Conservation (phyloP, 2,888 invertebrate genomes). For the Mimachlamys varia region DNA sequence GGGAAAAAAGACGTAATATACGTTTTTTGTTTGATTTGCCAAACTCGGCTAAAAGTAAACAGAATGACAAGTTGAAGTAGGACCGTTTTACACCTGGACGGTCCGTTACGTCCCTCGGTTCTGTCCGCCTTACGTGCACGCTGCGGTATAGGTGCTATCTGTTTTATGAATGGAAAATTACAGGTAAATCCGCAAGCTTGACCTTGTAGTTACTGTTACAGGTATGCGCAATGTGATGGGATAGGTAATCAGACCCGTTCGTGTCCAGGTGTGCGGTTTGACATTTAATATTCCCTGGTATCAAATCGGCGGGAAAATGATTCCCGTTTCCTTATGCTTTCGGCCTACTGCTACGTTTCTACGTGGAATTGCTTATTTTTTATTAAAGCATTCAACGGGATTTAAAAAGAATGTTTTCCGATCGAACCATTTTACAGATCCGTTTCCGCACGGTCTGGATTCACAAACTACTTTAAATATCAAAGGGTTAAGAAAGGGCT, state of each 20-base stretch:
- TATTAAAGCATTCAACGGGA: not conserved
- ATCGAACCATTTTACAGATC: not conserved
- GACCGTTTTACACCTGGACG: not conserved
- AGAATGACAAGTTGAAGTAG: not conserved
- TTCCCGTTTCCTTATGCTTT: not conserved
- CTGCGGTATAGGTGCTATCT: not conserved
- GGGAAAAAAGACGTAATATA: too few relatives aligned
- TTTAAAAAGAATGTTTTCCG: not conserved
- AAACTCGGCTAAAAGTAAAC: not conserved
- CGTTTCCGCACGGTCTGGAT: not conserved
- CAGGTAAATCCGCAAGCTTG: not conserved
- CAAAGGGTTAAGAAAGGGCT: not conserved
- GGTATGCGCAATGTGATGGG: not conserved
- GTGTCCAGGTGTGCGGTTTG: constrained; percentile 9
- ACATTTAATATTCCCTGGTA: not conserved
- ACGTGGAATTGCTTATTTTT: not conserved
- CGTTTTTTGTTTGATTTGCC: not conserved
- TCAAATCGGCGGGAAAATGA: not conserved
- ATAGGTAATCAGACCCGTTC: not conserved
- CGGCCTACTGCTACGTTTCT: not conserved
- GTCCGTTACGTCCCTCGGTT: not conserved
- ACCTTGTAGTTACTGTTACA: constrained; percentile 12
- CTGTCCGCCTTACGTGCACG: not conserved
- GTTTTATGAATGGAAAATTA: constrained; percentile 27
- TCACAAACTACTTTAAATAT: not conserved